Percentiles rank a stretch among this genome's conserved stretches.
These are phyloP conservation scores for Marcusenius ussheri DNA, from an alignment of 2,113 vertebrate genomes.

Conservation along the genomic window DNA sequence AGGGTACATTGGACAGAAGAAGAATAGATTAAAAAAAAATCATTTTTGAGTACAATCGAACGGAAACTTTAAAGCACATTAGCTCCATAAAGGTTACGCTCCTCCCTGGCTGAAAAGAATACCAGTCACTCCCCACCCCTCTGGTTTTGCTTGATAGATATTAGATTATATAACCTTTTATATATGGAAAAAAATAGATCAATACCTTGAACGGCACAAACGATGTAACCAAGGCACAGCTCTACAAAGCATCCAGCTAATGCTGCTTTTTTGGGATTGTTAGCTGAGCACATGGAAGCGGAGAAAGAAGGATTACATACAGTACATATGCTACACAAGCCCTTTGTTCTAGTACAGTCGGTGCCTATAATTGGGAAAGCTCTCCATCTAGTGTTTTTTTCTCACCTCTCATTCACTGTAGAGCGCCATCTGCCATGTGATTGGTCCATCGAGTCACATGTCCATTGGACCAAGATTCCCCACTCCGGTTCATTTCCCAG, in stretches of 20 bases:
- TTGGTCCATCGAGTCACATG: background rate
- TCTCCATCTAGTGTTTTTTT: background rate
- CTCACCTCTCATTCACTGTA: background rate
- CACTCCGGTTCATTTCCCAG: background rate
- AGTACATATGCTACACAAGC: background rate
- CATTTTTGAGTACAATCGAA: background rate
- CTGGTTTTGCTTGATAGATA: conserved; percentile 49
- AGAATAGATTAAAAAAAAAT: background rate
- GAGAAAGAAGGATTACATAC: background rate
- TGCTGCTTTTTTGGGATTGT: background rate
- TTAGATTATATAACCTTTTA: conserved; percentile 62
- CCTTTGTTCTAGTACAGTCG: background rate
- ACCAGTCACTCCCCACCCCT: conserved; percentile 21
- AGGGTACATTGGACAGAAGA: background rate
- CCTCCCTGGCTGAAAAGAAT: conserved; percentile 37
- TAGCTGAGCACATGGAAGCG: background rate
- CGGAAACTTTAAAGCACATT: conserved; percentile 25
- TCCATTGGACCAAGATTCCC: background rate
- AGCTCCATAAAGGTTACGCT: conserved; percentile 52
- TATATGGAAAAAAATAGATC: conserved; percentile 47
- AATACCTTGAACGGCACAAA: background rate
- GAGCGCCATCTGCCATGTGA: background rate
- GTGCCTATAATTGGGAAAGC: background rate
- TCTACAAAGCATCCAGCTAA: conserved; percentile 24
- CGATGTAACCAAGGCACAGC: conserved; percentile 22